These are phyloP conservation scores for Drosophila arawakana DNA, from an alignment of 1,140 invertebrate genomes.

Conservation along the genomic window DNA sequence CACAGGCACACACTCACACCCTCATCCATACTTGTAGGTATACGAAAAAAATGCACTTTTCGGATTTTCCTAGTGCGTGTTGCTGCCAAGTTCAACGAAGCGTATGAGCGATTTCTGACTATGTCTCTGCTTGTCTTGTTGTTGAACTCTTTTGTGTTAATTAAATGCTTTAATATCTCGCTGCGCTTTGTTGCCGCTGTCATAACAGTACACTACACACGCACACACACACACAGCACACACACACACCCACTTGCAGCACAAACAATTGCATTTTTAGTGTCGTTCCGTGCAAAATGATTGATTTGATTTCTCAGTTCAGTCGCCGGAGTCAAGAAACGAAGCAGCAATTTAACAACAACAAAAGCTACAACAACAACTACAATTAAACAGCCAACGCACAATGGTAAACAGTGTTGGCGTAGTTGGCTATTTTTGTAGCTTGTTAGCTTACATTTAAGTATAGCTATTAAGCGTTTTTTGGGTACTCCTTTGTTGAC, in stretches of 20 bases:
- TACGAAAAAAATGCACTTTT: constrained; percentile 14
- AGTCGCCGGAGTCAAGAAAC: constrained; percentile 39
- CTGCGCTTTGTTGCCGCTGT: constrained; percentile 76
- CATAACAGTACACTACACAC: constrained; percentile 55
- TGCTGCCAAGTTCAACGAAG: constrained; percentile 67
- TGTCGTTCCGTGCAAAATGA: constrained; percentile 78
- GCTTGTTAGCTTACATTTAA: too few relatives aligned
- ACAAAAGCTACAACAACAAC: constrained; percentile 5
- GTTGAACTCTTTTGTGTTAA: constrained; percentile 80
- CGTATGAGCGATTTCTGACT: constrained; percentile 75
- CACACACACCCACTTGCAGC: constrained; percentile 24
- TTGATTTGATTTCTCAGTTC: constrained; percentile 78
- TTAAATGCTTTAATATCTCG: constrained; percentile 76
- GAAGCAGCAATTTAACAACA: constrained; percentile 14
- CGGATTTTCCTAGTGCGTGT: constrained; percentile 65
- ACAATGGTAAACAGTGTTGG: constrained; percentile 52
- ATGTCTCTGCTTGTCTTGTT: constrained; percentile 51
- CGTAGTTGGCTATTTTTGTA: too few relatives aligned
- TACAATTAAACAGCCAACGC: constrained; percentile 57
- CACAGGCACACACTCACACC: constrained; percentile 17
- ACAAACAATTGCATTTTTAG: constrained; percentile 74
- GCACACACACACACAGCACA: constrained; percentile 15
- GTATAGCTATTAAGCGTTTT: too few relatives aligned
- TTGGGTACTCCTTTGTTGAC: too few relatives aligned
- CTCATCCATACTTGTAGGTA: neutral